Base-by-base conservation (phyloP, 2,797 vertebrate genomes). In the Danio tinwini region DNA sequence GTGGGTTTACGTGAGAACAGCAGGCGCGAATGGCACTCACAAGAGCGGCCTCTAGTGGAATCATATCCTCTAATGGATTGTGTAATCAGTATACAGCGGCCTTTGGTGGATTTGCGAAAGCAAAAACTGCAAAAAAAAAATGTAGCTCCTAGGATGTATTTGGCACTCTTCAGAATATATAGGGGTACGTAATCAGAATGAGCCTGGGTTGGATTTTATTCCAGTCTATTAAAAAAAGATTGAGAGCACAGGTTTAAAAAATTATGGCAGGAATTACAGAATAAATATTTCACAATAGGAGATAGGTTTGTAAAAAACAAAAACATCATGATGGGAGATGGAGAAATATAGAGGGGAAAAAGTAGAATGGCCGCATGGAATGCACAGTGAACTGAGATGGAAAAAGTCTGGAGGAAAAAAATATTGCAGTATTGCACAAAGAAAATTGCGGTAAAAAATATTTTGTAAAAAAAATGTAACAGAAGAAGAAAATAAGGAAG, bases 171-270 rank as follows among this genome's bases (percentile, higher is more conserved):
- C 29, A 29, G 29, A 29, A 29, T 29, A 29, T 29, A 1, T 29
- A 29, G 29, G 29, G 29, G 29, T 29, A 29, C 29, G 29, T 29
- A 29, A 29, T 29, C 3, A 29, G 3, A 29, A 29, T 29, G 1
- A 29, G 29, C 3, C 29, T 29, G 29, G 29, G 29, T 29, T 29
- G 29, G 4, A n/a, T 76, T 45, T 7, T 6, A 47, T 37, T 75
- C 5, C 14, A 8, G 4, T 55, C 62, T 19, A 16, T 64, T 64
- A 29, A 37, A 17, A 21, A 53, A 42, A 53, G 29, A 29, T 29
- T 29, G 29, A 67, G 21, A 68, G 63, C 63, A 39, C 52, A 68
- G 21, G 63, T 49, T 52, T 19, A 77, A 68, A 68, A 37, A 39
- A 1, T 29, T n/a, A 47, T 16, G 2, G 11, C 16, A 39, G 11